phyloP scores from a whole-genome alignment of 1,140 invertebrate genomes.

The Lepidotrigona ventralis region DNA sequence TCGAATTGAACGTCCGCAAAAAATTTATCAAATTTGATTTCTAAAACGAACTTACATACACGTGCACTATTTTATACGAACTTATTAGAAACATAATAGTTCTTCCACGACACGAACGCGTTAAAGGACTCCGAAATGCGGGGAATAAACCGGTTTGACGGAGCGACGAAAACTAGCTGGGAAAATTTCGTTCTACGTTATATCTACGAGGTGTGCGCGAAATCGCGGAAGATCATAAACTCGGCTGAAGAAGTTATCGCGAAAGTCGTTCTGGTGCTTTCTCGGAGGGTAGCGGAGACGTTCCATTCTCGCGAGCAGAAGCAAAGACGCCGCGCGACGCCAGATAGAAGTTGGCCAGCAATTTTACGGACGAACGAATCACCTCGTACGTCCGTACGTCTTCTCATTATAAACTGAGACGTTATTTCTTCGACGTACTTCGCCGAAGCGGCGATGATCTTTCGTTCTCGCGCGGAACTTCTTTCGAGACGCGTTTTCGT shows the following conservation, averaged over 20 bases:
- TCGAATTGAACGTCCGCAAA: no score
- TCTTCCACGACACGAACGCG: no score
- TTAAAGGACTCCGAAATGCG: background rate
- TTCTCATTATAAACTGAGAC: no score
- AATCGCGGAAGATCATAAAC: slow-evolving; percentile 45
- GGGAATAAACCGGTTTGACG: background rate
- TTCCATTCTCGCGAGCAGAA: background rate
- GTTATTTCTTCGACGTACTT: slow-evolving; percentile 8
- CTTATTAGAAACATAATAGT: no score
- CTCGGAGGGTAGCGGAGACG: background rate
- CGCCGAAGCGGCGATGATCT: background rate
- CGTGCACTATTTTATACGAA: no score
- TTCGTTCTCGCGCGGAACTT: background rate
- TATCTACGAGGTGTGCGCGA: slow-evolving; percentile 9
- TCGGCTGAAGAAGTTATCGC: slow-evolving; percentile 42
- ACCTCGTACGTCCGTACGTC: no score
- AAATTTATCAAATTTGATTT: no score
- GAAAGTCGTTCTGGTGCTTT: background rate
- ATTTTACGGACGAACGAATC: slow-evolving; percentile 40
- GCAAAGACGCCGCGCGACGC: slow-evolving; percentile 5
- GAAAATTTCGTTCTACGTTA: background rate
- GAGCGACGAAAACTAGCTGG: background rate
- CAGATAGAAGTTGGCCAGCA: slow-evolving; percentile 24
- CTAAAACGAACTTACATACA: no score
- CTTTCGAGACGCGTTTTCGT: no score